Conservation (phyloP, 2,888 invertebrate species). For the Teinopalpus imperialis region DNA sequence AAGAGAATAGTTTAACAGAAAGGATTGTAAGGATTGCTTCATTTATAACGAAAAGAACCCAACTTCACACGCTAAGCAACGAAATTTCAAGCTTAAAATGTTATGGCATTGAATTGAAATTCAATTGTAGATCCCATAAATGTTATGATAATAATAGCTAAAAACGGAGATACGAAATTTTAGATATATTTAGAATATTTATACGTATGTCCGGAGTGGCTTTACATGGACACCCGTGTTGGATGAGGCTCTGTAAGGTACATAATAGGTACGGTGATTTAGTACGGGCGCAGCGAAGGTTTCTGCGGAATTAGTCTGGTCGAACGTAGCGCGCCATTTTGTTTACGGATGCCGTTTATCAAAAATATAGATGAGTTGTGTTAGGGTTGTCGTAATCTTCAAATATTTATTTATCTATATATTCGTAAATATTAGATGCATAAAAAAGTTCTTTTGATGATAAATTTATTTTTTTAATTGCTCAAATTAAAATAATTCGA, state of each 20-base stretch:
- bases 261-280: slow-evolving; percentile 76
- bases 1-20: slow-evolving; percentile 82
- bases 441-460: too few relatives aligned
- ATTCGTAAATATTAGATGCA: too few relatives aligned
- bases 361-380: slow-evolving; percentile 36
- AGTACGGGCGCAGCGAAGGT: slow-evolving; percentile 64
- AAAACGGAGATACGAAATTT: slow-evolving; percentile 51
- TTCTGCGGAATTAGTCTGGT: slow-evolving; percentile 74
- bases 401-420: too few relatives aligned
- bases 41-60: slow-evolving; percentile 33
- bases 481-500: too few relatives aligned
- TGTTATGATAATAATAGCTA: slow-evolving; percentile 23
- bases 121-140: slow-evolving; percentile 23
- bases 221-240: slow-evolving; percentile 55
- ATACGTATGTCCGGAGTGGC: slow-evolving; percentile 69
- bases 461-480: too few relatives aligned
- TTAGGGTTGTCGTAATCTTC: slow-evolving; percentile 11
- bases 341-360: slow-evolving; percentile 44
- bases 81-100: slow-evolving; percentile 33
- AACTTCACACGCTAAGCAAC: slow-evolving; percentile 22
- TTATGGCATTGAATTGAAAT: slow-evolving; percentile 24
- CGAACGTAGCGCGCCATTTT: slow-evolving; percentile 59
- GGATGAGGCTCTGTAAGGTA: slow-evolving; percentile 68
- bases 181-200: slow-evolving; percentile 77
- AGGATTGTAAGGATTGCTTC: slow-evolving; percentile 71